Percentiles rank a stretch among this genome's conserved stretches.
Evolutionary conservation across 1,140 invertebrate genomes (phyloP).

Genomic region (Leptonema lineaticorne): DNA sequence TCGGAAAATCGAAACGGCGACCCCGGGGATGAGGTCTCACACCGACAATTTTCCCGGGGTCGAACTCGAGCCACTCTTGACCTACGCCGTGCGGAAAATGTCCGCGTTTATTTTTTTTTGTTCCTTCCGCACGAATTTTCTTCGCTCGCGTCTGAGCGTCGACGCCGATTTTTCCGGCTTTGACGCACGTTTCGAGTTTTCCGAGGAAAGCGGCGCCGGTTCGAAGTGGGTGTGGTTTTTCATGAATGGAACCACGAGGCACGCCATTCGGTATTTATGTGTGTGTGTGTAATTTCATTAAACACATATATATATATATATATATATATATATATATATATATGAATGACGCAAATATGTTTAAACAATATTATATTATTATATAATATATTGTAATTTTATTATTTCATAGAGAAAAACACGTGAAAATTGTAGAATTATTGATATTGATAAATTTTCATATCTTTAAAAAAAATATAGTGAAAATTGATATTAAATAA

Average conservation of each 20-base stretch:
- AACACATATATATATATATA: not conserved
- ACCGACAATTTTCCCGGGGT: not conserved
- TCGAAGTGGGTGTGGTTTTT: too few species aligned
- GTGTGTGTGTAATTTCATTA: not conserved
- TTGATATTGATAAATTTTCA: too few species aligned
- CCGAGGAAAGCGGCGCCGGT: not conserved
- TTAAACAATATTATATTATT: too few species aligned
- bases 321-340: not conserved
- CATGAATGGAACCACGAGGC: not conserved
- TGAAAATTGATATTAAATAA: too few species aligned
- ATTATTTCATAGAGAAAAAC: too few species aligned
- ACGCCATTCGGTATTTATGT: not conserved
- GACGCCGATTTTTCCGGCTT: too few species aligned
- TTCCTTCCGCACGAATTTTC: not conserved
- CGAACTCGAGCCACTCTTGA: conserved; percentile 21
- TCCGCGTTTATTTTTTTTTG: not conserved
- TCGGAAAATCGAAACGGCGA: not conserved
- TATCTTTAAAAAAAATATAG: too few species aligned
- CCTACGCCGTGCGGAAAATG: conserved; percentile 8
- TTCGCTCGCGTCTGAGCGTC: too few species aligned
- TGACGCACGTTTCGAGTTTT: too few species aligned
- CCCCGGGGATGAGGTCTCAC: not conserved
- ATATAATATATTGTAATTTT: too few species aligned
- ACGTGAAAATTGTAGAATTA: too few species aligned
- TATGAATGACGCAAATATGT: too few species aligned